Conservation (phyloP, 2,113 vertebrate species). For the Pygoscelis adeliae region DNA sequence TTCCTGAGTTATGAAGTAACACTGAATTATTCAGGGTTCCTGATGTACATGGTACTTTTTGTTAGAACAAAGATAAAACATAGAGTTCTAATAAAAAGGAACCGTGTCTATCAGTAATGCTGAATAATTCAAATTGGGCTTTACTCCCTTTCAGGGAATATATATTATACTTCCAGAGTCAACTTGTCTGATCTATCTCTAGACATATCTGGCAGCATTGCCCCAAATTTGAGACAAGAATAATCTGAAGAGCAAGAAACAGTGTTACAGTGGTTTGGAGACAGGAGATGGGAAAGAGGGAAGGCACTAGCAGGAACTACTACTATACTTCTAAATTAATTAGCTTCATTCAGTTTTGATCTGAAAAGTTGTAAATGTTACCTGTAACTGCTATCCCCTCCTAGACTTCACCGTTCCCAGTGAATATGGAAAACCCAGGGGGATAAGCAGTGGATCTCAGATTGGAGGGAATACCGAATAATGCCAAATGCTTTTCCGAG, state of each 20-base stretch:
- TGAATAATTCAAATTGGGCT: conserved; percentile 7
- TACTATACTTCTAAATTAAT: not conserved
- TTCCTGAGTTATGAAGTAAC: not conserved
- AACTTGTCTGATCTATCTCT: not conserved
- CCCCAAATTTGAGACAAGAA: not conserved
- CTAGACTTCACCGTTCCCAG: not conserved
- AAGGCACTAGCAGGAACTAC: not conserved
- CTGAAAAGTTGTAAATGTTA: not conserved
- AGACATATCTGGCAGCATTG: not conserved
- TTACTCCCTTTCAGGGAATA: not conserved
- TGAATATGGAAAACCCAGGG: not conserved
- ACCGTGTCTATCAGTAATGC: not conserved
- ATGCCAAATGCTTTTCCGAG: not conserved
- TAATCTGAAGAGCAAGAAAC: not conserved
- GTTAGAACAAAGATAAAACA: conserved; percentile 19
- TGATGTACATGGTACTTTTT: not conserved
- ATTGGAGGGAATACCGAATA: not conserved
- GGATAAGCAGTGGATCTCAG: not conserved
- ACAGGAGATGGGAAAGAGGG: not conserved
- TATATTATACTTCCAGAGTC: not conserved
- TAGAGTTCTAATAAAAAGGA: not conserved
- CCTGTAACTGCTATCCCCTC: not conserved
- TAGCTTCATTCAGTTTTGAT: not conserved
- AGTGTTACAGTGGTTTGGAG: not conserved
- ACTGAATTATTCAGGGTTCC: conserved; percentile 42